These are phyloP conservation scores for Xenus cinereus DNA, from an alignment of 2,113 vertebrate genomes.

Conservation along the genomic window DNA sequence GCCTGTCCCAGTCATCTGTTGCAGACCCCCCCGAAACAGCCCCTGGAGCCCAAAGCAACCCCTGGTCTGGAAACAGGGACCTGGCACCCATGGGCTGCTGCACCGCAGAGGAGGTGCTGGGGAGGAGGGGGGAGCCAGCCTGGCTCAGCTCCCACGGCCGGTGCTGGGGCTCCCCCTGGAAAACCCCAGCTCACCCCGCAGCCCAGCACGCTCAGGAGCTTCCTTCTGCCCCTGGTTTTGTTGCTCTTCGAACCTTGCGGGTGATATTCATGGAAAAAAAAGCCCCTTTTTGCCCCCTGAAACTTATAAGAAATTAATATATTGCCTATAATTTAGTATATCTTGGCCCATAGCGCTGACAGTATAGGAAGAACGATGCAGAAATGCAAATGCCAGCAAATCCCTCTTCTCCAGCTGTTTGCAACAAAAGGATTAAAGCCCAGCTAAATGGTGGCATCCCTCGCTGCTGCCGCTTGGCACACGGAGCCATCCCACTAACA, in stretches of 20 bases:
- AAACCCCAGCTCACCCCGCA: background rate
- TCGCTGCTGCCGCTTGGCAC: rapidly evolving
- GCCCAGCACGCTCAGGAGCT: rapidly evolving
- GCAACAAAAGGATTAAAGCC: background rate
- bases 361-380: rapidly evolving
- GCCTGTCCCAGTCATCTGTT: background rate
- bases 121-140: background rate
- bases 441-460: rapidly evolving
- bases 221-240: background rate
- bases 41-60: background rate
- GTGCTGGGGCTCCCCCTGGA: rapidly evolving
- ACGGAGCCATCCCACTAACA: rapidly evolving
- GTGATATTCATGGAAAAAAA: background rate
- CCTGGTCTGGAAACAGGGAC: background rate
- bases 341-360: background rate
- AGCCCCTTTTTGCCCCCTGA: background rate
- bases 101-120: background rate
- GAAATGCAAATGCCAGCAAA: background rate
- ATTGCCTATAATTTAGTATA: background rate
- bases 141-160: background rate
- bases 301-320: background rate
- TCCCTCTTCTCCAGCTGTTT: background rate
- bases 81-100: rapidly evolving
- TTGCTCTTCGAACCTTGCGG: background rate
- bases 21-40: background rate